Evolutionary conservation across 2,888 invertebrate genomes (phyloP).

Genomic region (Pemphredon lugubris): DNA sequence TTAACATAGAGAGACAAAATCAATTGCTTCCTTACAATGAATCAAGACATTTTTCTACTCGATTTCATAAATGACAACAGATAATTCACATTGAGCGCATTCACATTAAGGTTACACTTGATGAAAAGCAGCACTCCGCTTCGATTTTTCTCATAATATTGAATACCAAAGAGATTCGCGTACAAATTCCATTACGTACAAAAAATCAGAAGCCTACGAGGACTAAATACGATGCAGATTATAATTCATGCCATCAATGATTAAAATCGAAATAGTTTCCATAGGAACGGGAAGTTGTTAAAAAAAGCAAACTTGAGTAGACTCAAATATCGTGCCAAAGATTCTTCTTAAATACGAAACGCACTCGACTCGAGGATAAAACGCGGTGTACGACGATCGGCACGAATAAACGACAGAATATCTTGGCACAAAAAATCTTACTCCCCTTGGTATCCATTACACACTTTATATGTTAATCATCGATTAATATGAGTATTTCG

Average conservation of each 20-base stretch:
- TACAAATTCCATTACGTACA: too few species aligned
- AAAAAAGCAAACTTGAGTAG: too few species aligned
- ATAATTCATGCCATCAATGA: too few species aligned
- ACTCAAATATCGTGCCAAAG: conserved; percentile 31
- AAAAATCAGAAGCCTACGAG: too few species aligned
- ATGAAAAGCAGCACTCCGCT: conserved; percentile 19
- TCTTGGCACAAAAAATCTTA: conserved; percentile 51
- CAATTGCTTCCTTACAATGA: conserved; percentile 64
- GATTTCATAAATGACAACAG: conserved; percentile 51
- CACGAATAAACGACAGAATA: conserved; percentile 37
- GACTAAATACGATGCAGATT: conserved; percentile 21
- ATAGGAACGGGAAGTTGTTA: too few species aligned
- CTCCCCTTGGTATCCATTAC: conserved; percentile 49
- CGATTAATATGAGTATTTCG: conserved; percentile 46
- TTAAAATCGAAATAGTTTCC: too few species aligned
- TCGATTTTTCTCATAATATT: conserved; percentile 31
- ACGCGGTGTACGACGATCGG: neutral
- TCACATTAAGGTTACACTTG: conserved; percentile 27
- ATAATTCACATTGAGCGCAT: conserved; percentile 54
- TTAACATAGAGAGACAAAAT: conserved; percentile 72
- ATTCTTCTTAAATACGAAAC: conserved; percentile 20
- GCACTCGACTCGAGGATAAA: neutral
- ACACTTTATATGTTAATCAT: conserved; percentile 27
- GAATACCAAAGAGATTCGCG: conserved; percentile 61
- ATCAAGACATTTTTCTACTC: conserved; percentile 57